Percentiles rank a stretch among this genome's conserved stretches.
Conservation (phyloP, 2,797 vertebrate species). For the Scyliorhinus canicula region DNA sequence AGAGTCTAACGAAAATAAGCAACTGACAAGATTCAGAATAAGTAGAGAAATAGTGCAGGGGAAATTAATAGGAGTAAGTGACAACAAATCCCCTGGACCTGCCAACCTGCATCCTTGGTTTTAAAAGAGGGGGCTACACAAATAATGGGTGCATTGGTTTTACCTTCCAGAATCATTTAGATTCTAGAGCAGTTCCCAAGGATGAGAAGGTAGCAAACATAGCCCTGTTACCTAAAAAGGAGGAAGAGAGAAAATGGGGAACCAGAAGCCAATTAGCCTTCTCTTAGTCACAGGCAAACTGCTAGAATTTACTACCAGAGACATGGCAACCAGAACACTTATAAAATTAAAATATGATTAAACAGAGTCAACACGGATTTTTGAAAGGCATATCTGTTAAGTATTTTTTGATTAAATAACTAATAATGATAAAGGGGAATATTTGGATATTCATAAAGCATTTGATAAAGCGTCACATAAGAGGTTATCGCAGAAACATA, state of each 20-base stretch:
- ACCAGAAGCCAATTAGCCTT: not conserved
- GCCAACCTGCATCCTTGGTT: not conserved
- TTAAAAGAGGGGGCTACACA: not conserved
- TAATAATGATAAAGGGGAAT: not conserved
- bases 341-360: not conserved
- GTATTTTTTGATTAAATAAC: not conserved
- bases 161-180: not conserved
- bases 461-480: not conserved
- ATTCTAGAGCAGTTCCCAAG: not conserved
- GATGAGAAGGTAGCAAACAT: not conserved
- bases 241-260: not conserved
- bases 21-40: not conserved
- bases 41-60: not conserved
- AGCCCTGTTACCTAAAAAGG: not conserved
- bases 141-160: not conserved
- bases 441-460: not conserved
- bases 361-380: not conserved
- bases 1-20: not conserved
- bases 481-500: not conserved
- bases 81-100: not conserved
- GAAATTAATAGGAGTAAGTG: too few species aligned
- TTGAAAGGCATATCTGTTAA: not conserved
- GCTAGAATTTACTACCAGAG: not conserved
- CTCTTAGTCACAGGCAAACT: not conserved
- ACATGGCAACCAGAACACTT: not conserved